Conservation (phyloP, 2,113 vertebrate genomes). For the Lepus americanus region DNA sequence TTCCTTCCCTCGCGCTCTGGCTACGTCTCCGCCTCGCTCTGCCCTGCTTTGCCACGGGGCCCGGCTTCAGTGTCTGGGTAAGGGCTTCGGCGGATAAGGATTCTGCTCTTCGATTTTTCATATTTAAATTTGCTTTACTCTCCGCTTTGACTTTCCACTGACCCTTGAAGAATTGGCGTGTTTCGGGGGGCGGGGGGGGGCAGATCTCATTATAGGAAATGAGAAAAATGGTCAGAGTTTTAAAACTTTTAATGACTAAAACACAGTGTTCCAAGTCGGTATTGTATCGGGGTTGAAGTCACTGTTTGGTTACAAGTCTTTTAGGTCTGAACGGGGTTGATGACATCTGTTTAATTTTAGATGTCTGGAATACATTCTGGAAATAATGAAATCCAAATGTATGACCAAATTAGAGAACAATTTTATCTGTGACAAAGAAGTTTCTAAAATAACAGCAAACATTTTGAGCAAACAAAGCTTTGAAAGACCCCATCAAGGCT, state of each 20-base stretch:
- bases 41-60: conserved; percentile 49
- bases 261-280: conserved; percentile 74
- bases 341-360: conserved; percentile 91
- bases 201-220: conserved; percentile 85
- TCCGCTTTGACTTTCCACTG: conserved; percentile 85
- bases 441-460: conserved; percentile 86
- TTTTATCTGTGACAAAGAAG: conserved; percentile 86
- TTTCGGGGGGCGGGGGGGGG: conserved; percentile 67
- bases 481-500: conserved; percentile 65
- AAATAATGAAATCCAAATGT: conserved; percentile 89
- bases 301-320: conserved; percentile 87
- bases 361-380: conserved; percentile 86
- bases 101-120: conserved; percentile 73
- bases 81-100: conserved; percentile 57
- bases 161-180: conserved; percentile 87
- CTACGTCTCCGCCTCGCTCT: not conserved
- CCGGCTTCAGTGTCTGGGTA: not conserved
- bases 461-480: conserved; percentile 85
- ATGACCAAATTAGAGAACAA: conserved; percentile 85
- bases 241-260: conserved; percentile 83
- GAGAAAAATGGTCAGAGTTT: conserved; percentile 83
- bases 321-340: conserved; percentile 86
- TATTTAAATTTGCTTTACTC: conserved; percentile 85
- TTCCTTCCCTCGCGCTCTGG: conserved; percentile 52
- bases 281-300: conserved; percentile 79